Percentiles rank a stretch among this genome's conserved stretches.
These are phyloP conservation scores for Nomia melanderi DNA, from an alignment of 1,140 invertebrate genomes.

Conservation along the genomic window DNA sequence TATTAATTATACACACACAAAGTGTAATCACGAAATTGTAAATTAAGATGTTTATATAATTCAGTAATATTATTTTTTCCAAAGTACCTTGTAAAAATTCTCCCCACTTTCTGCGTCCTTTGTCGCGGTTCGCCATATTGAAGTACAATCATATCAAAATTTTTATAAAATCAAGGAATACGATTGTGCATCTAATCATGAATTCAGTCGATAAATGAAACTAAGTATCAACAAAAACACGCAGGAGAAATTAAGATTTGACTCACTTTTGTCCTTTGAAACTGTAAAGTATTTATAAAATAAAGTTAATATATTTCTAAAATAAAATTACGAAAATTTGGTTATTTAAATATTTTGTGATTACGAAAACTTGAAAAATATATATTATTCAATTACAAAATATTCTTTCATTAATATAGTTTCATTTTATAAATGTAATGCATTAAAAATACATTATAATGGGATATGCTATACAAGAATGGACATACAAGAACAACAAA, in stretches of 20 bases:
- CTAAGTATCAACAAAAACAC: neutral
- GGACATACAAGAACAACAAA: neutral
- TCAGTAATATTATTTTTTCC: constrained; percentile 38
- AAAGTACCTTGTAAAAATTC: constrained; percentile 80
- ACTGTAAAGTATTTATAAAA: neutral
- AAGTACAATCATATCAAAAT: constrained; percentile 71
- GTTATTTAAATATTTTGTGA: neutral
- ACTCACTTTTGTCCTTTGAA: neutral
- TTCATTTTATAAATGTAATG: neutral
- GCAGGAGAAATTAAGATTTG: too few species aligned
- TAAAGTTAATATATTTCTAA: neutral
- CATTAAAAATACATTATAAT: too few species aligned
- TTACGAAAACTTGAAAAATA: neutral
- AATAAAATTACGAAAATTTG: neutral
- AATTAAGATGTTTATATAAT: constrained; percentile 22
- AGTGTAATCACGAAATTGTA: constrained; percentile 20
- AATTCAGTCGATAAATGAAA: constrained; percentile 1
- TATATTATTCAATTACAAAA: neutral
- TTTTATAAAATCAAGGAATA: constrained; percentile 51
- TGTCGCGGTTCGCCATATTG: constrained; percentile 82
- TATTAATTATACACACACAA: constrained; percentile 26
- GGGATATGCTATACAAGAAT: neutral
- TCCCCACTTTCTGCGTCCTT: constrained; percentile 82
- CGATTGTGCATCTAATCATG: constrained; percentile 13
- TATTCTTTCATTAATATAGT: neutral